These are phyloP conservation scores for Arizona elegans DNA, from an alignment of 2,113 vertebrate genomes.

Conservation along the genomic window DNA sequence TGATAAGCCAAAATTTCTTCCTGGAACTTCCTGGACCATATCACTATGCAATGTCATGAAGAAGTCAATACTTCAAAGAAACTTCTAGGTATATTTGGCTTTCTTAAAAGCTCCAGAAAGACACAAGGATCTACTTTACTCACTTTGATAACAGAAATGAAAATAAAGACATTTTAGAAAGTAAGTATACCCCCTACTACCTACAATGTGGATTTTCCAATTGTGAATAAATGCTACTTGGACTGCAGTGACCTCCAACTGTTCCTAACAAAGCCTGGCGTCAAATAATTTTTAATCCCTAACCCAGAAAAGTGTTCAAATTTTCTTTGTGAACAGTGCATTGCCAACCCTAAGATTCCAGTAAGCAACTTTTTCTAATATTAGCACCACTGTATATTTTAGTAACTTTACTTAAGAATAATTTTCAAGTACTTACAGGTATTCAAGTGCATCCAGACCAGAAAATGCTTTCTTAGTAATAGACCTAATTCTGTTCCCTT, in stretches of 20 bases:
- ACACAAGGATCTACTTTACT: not conserved
- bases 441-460: constrained; percentile 88
- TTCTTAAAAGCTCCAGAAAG: not conserved
- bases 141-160: not conserved
- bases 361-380: constrained; percentile 3
- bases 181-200: not conserved
- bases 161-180: not conserved
- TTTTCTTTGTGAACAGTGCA: not conserved
- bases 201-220: not conserved
- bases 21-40: not conserved
- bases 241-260: not conserved
- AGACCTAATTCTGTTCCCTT: constrained; percentile 92
- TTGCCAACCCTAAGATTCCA: not conserved
- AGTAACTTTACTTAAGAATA: constrained; percentile 19
- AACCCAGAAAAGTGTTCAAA: not conserved
- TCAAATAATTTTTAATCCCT: not conserved
- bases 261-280: too few relatives aligned
- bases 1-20: not conserved
- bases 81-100: not conserved
- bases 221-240: not conserved
- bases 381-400: not conserved
- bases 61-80: not conserved
- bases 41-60: not conserved
- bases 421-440: constrained; percentile 83
- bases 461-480: constrained; percentile 97